Evolutionary conservation across 2,113 vertebrate species (phyloP).

Genomic region (Eptesicus fuscus): DNA sequence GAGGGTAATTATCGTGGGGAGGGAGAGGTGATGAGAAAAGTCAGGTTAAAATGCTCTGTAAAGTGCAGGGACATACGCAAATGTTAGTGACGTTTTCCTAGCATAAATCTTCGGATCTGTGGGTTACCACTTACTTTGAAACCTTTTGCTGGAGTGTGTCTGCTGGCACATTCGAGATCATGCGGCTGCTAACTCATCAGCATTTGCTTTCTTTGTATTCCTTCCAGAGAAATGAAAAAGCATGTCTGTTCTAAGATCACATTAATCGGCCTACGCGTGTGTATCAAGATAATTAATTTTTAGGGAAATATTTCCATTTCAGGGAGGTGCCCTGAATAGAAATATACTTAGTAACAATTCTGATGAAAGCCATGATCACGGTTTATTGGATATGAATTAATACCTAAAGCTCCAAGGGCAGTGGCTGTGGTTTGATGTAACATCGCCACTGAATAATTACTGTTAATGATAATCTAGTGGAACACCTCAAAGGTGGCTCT

Average conservation of each 20-base stretch:
- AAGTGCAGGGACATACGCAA: neutral
- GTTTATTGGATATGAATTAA: constrained; percentile 63
- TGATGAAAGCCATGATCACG: constrained; percentile 52
- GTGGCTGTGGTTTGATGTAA: constrained; percentile 48
- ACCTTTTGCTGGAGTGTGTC: neutral
- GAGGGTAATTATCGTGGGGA: neutral
- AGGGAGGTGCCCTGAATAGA: constrained; percentile 58
- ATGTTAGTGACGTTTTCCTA: constrained; percentile 28
- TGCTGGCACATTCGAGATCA: constrained; percentile 7
- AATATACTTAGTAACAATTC: constrained; percentile 60
- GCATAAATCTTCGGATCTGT: neutral
- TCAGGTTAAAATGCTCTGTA: neutral
- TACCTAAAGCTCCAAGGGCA: constrained; percentile 50
- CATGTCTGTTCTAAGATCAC: constrained; percentile 54
- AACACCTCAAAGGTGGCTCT: constrained; percentile 66
- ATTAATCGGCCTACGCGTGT: constrained; percentile 64
- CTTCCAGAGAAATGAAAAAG: constrained; percentile 53
- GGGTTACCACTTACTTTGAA: neutral
- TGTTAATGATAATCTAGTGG: constrained; percentile 53
- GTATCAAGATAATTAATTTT: constrained; percentile 71
- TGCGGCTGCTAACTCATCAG: constrained; percentile 1
- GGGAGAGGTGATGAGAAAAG: neutral
- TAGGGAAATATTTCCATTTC: constrained; percentile 70
- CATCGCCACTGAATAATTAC: constrained; percentile 55
- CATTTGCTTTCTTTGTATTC: constrained; percentile 43